Percentiles rank a stretch among this genome's conserved stretches.
Conservation (phyloP, 2,888 invertebrate species). For the Conops quadrifasciatus region DNA sequence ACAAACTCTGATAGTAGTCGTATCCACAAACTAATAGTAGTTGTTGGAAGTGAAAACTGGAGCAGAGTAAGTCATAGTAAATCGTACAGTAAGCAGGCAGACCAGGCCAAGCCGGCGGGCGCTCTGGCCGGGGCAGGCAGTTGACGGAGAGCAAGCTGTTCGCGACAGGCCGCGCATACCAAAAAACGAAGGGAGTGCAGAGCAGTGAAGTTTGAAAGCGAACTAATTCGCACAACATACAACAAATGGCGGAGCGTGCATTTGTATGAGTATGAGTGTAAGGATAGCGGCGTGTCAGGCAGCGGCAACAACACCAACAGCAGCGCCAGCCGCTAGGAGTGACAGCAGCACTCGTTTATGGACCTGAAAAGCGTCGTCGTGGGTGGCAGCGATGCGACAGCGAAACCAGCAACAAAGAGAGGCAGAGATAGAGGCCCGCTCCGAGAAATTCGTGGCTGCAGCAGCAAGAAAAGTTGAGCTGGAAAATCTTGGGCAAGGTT, state of each 20-base stretch:
- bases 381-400: constrained; percentile 1
- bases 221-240: no score
- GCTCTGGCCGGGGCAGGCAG: no score
- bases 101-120: background rate
- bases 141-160: no score
- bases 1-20: background rate
- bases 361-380: constrained; percentile 14
- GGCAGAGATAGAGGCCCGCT: no score
- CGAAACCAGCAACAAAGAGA: no score
- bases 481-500: constrained; percentile 39
- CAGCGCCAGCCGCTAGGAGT: no score
- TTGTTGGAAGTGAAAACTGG: constrained; percentile 25
- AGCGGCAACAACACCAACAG: no score
- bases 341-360: no score
- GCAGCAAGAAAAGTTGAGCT: constrained; percentile 2
- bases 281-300: background rate
- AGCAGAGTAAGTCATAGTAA: constrained; percentile 31
- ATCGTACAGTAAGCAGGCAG: background rate
- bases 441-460: background rate
- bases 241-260: no score
- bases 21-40: background rate
- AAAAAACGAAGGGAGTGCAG: background rate
- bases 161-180: background rate
- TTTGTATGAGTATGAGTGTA: background rate
- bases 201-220: background rate